These are phyloP conservation scores for Sinodicranocentrus sp. DNA, from an alignment of 2,888 invertebrate genomes.

Conservation along the genomic window DNA sequence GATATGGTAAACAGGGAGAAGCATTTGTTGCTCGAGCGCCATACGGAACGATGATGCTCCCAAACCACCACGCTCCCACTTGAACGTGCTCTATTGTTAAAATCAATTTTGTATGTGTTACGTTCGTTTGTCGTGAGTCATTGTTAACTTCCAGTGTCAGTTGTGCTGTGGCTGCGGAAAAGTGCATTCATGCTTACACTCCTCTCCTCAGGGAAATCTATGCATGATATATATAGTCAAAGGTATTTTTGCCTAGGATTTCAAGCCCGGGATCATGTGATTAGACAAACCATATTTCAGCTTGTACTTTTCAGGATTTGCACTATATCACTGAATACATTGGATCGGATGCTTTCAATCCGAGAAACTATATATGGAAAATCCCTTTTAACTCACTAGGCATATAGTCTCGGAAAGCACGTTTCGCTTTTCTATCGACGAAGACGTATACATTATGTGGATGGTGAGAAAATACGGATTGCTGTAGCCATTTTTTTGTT, in stretches of 20 bases:
- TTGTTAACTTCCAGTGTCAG: background rate
- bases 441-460: too few relatives aligned
- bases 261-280: constrained; percentile 5
- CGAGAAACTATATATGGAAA: too few relatives aligned
- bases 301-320: background rate
- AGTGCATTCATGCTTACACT: constrained; percentile 1
- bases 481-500: constrained; percentile 16
- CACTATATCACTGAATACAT: too few relatives aligned
- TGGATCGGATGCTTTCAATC: too few relatives aligned
- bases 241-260: background rate
- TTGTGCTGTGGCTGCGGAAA: background rate
- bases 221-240: too few relatives aligned
- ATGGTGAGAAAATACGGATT: background rate
- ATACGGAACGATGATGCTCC: background rate
- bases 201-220: constrained; percentile 5
- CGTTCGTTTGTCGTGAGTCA: background rate
- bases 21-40: constrained; percentile 13
- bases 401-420: too few relatives aligned
- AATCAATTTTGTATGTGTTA: background rate
- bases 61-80: background rate
- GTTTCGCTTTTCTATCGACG: too few relatives aligned
- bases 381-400: too few relatives aligned
- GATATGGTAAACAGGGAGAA: background rate
- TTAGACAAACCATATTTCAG: constrained; percentile 3
- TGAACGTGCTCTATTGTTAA: constrained; percentile 2